phyloP scores from a whole-genome alignment of 2,797 vertebrate species.

The Discoglossus pictus region DNA sequence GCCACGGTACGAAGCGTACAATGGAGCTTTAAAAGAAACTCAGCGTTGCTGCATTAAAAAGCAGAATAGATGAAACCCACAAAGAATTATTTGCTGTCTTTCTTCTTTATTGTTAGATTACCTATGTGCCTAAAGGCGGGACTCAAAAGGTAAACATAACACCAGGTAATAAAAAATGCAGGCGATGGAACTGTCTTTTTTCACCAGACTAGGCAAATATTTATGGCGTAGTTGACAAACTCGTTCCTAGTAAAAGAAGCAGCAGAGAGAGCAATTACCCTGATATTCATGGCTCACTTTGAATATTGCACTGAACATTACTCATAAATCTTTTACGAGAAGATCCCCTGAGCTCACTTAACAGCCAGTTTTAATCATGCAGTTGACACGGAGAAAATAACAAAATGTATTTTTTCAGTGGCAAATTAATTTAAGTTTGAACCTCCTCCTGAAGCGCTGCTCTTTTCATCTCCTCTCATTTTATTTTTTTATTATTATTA shows the following conservation, averaged over 20 bases:
- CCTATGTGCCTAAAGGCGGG: slow-evolving; percentile 73
- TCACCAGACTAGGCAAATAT: slow-evolving; percentile 85
- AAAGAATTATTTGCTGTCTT: slow-evolving; percentile 74
- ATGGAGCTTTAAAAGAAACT: slow-evolving; percentile 31
- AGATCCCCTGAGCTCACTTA: slow-evolving; percentile 84
- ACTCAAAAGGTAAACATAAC: slow-evolving; percentile 84
- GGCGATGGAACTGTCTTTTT: slow-evolving; percentile 85
- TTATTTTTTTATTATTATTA: slow-evolving; percentile 55
- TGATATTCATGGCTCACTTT: slow-evolving; percentile 86
- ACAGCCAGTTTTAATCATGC: slow-evolving; percentile 86
- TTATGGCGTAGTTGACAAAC: slow-evolving; percentile 84
- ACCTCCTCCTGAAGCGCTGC: slow-evolving; percentile 74
- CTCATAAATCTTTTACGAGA: slow-evolving; percentile 87
- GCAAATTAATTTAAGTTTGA: slow-evolving; percentile 85
- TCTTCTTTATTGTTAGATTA: slow-evolving; percentile 59
- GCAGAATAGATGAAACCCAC: slow-evolving; percentile 68
- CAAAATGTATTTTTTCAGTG: slow-evolving; percentile 87
- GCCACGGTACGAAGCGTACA: slow-evolving; percentile 17
- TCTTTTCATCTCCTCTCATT: slow-evolving; percentile 67
- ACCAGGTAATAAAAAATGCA: slow-evolving; percentile 81
- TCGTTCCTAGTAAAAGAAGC: slow-evolving; percentile 83
- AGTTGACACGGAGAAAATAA: slow-evolving; percentile 86
- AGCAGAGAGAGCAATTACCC: slow-evolving; percentile 85
- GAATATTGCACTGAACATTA: slow-evolving; percentile 86
- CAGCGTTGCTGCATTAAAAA: slow-evolving; percentile 65